Percentiles rank a stretch among this genome's conserved stretches.
Conservation (phyloP, 2,113 vertebrate genomes). For the Clarias batrachus region DNA sequence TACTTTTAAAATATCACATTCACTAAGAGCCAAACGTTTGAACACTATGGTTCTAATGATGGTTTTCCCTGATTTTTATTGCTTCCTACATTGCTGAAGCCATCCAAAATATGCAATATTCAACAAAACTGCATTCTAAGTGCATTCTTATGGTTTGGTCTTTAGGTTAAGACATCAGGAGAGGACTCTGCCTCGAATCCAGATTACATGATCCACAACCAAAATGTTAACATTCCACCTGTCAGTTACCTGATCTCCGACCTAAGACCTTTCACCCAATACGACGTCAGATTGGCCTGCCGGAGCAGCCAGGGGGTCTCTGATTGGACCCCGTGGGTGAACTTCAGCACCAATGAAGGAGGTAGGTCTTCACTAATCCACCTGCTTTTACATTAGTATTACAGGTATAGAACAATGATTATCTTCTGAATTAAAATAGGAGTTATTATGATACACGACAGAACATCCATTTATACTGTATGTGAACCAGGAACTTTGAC, state of each 20-base stretch:
- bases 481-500: neutral
- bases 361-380: slow-evolving; percentile 61
- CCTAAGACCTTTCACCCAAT: slow-evolving; percentile 74
- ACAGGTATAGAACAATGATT: neutral
- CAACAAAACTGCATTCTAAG: neutral
- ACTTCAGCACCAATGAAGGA: slow-evolving; percentile 73
- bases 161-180: slow-evolving; percentile 59
- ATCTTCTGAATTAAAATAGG: neutral
- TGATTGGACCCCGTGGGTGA: slow-evolving; percentile 79
- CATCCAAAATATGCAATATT: too few species aligned
- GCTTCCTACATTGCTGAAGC: too few species aligned
- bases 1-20: neutral
- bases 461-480: neutral
- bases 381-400: neutral
- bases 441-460: neutral
- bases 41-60: too few species aligned
- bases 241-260: slow-evolving; percentile 66
- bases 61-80: too few species aligned
- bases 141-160: neutral
- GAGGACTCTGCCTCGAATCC: slow-evolving; percentile 30
- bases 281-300: slow-evolving; percentile 80
- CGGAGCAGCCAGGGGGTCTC: slow-evolving; percentile 79
- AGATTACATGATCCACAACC: slow-evolving; percentile 67
- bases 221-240: slow-evolving; percentile 73
- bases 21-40: neutral